These are phyloP conservation scores for Arrhopalites spinosus DNA, from an alignment of 2,888 invertebrate genomes.

Conservation along the genomic window DNA sequence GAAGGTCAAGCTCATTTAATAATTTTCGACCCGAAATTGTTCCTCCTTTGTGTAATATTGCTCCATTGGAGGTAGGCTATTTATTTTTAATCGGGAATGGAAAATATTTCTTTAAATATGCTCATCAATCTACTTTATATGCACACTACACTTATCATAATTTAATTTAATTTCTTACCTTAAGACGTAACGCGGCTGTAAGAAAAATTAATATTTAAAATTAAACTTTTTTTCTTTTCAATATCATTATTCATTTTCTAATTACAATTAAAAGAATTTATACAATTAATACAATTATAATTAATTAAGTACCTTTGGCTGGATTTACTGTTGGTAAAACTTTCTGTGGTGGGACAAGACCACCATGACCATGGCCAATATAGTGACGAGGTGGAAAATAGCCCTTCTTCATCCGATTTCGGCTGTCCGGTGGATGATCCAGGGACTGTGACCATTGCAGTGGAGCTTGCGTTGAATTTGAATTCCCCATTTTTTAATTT, in stretches of 20 bases:
- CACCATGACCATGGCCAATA: constrained; percentile 38
- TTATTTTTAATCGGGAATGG: too few species aligned
- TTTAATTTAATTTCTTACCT: too few species aligned
- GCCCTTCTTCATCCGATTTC: constrained; percentile 53
- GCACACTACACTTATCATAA: too few species aligned
- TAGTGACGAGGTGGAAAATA: constrained; percentile 49
- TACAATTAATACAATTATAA: too few species aligned
- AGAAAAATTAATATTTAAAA: too few species aligned
- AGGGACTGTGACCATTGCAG: constrained; percentile 44
- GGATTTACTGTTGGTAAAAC: constrained; percentile 50
- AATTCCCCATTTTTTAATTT: constrained; percentile 42
- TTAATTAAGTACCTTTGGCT: too few species aligned
- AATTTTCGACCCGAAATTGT: constrained; percentile 77
- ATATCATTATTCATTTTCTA: too few species aligned
- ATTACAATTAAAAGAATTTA: too few species aligned
- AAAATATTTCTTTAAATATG: too few species aligned
- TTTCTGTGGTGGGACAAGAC: constrained; percentile 49
- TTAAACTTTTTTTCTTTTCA: too few species aligned
- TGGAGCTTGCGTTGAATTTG: constrained; percentile 20
- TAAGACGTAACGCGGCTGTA: too few species aligned
- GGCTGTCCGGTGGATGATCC: constrained; percentile 44
- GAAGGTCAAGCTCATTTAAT: constrained; percentile 55
- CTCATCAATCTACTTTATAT: too few species aligned
- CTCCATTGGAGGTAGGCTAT: constrained; percentile 82
- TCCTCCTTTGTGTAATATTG: constrained; percentile 79